Evolutionary conservation across 1,140 invertebrate species (phyloP).

Genomic region (Conopomorpha cramerella): DNA sequence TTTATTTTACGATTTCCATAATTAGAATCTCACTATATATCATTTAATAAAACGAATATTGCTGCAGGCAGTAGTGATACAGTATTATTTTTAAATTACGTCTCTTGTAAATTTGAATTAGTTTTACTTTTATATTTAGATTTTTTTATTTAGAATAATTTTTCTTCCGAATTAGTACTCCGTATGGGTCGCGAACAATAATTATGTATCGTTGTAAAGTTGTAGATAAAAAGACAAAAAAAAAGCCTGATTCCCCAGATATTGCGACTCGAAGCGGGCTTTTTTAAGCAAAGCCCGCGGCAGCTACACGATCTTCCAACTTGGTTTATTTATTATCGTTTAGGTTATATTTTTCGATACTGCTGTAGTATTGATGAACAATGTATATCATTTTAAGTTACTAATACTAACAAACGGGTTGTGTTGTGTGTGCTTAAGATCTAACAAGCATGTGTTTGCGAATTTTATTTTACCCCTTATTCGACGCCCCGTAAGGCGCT

Average conservation of each 20-base stretch:
- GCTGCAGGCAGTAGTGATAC: slow-evolving; percentile 46
- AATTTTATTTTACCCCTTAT: slow-evolving; percentile 27
- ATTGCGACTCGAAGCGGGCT: no score
- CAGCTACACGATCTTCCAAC: slow-evolving; percentile 29
- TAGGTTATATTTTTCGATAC: slow-evolving; percentile 36
- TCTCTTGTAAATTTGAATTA: slow-evolving; percentile 44
- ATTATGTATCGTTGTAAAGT: slow-evolving; percentile 2
- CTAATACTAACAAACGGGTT: slow-evolving; percentile 59
- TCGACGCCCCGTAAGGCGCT: slow-evolving; percentile 6
- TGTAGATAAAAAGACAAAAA: no score
- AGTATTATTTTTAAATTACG: slow-evolving; percentile 56
- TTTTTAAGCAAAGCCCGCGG: no score
- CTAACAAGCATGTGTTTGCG: slow-evolving; percentile 58
- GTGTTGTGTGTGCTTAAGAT: slow-evolving; percentile 56
- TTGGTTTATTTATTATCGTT: slow-evolving; percentile 42
- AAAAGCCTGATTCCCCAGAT: no score
- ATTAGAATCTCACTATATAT: no score
- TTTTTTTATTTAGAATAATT: no score
- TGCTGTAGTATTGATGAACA: slow-evolving; percentile 41
- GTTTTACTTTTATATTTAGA: slow-evolving; percentile 26
- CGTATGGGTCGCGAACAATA: no score
- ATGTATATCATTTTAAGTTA: slow-evolving; percentile 42
- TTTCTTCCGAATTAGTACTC: no score
- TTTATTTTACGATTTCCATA: no score
- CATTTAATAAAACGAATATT: no score